Base-by-base conservation (phyloP, 2,797 vertebrate genomes). In the Darevskia mixta region DNA sequence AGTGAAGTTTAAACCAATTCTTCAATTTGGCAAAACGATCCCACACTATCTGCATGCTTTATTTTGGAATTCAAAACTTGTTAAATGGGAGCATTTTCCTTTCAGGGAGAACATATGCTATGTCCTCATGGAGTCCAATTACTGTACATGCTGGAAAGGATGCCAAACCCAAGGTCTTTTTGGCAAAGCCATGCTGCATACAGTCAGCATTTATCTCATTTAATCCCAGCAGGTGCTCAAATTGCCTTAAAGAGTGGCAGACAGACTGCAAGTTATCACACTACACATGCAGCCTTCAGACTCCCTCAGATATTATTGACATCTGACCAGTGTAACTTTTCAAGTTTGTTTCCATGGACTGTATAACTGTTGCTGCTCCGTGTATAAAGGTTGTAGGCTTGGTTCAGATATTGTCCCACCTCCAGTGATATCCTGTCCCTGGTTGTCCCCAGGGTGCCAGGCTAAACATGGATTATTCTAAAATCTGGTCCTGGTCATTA, bases 31-130 rank as follows among this genome's bases (percentile, higher is more conserved):
- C 55, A 86, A 20, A 72, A 23, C 25, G 29, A n/a, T 58, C 35
- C 32, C 49, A 81, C 7, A 20, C 38, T 81, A 17, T 64, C 29
- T 23, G 10, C 8, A 10, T 64, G 3, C 5, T 25, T 43, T 72
- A 43, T 61, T 75, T 32, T 75, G 86, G 55, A 69, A 75, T 35
- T 64, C 27, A 15, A 43, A 43, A 73, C 3, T n/a, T 69, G 85
- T 79, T 73, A 81, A 87, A 80, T 17, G 25, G 58, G 69, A 81
- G 15, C 55, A 82, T 43, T 75, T 87, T 45, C 25, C 78, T 32
- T 43, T 64, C 49, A 73, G 86, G 73, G 23, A 23, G 27, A 87
- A 75, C 86, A 64, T 75, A 82, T 87, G 79, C 10, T 43, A n/a
- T 61, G 61, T 87, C 35, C 86, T 32, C 49, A n/a, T 61, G 67